phyloP scores from a whole-genome alignment of 1,140 invertebrate species.

The Phymastichus coffea region DNA sequence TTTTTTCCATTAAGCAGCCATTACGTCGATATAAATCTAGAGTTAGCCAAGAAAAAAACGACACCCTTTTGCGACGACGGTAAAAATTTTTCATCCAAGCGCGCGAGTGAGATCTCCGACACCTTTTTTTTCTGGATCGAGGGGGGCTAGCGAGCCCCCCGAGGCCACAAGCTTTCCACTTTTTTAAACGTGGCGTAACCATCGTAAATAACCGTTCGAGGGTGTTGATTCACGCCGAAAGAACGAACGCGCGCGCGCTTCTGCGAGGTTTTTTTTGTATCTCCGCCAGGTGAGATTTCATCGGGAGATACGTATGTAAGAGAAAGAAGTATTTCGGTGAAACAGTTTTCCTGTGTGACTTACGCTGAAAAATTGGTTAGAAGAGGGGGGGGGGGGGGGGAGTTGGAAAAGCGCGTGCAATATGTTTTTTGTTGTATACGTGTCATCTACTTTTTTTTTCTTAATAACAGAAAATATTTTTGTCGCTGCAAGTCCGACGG shows the following conservation, averaged over 20 bases:
- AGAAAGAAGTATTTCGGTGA: not conserved
- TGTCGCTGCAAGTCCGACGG: too few species aligned
- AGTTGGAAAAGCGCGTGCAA: too few species aligned
- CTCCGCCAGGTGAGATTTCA: not conserved
- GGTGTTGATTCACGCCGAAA: conserved; percentile 16
- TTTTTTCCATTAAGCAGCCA: not conserved
- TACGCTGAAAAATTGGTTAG: not conserved
- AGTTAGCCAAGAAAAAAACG: conserved; percentile 8
- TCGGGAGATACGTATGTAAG: too few species aligned
- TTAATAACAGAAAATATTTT: too few species aligned
- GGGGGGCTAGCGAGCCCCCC: not conserved
- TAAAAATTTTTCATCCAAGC: conserved; percentile 11
- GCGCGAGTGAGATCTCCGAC: conserved; percentile 11
- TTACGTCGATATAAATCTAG: conserved; percentile 5
- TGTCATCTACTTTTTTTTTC: too few species aligned
- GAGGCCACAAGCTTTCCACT: not conserved
- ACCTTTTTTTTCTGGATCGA: not conserved
- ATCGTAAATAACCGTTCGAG: conserved; percentile 19
- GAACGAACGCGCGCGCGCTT: not conserved
- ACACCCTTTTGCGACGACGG: not conserved
- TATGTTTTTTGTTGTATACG: too few species aligned
- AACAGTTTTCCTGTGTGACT: not conserved
- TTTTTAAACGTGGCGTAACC: conserved; percentile 14
- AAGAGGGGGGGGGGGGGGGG: too few species aligned
- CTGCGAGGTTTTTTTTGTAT: too few species aligned